Base-by-base conservation (phyloP, 1,140 invertebrate genomes). In the Penaeus chinensis region DNA sequence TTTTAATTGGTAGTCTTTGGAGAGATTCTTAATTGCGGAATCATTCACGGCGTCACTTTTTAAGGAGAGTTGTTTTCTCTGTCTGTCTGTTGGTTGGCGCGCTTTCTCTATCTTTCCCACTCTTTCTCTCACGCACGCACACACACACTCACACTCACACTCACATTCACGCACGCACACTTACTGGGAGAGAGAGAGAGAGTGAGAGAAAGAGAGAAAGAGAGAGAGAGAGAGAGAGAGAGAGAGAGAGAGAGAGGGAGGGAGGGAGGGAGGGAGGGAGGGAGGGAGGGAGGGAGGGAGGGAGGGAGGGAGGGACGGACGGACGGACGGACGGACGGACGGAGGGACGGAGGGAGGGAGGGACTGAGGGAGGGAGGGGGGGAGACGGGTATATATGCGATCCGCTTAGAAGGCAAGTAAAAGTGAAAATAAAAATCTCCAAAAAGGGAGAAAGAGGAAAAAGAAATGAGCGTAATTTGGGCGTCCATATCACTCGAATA, bases 251-350 rank as follows among this genome's bases (percentile, higher is more conserved):
- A 62, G 54, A 20, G 79, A 63, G 81, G 79, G 65, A 11, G 65
- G n/a, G 32, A 60, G 65, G 61, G 32, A 22, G 32, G 61, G 65
- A 62, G 65, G n/a, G 27, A 13, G 74, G 3, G 74, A 20, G 74
- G 3, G 74, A 62, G 54, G 0, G 79, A 63, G 81, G 63, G 74
- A 32, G 74, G 13, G 54, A 20, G 79, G 32, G 81, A 81, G 79
- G 60, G 79, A 81, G 79, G 60, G 79, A 62, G 60, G 60, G 79
- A 81, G 79, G 60, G 79, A 81, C 42, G 54, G 78, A 80, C 16
- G 10, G 78, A 61, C 3, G 54, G 78, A 61, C 3, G 3, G 78
- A 80, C 16, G 54, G 78, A 80, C 16, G 54, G 78, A 80, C 16
- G 10, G 42, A 79, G 27, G 47, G 77, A 32, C 1, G 47, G 77